phyloP scores from a whole-genome alignment of 2,888 invertebrate species.

The Latrodectus elegans region DNA sequence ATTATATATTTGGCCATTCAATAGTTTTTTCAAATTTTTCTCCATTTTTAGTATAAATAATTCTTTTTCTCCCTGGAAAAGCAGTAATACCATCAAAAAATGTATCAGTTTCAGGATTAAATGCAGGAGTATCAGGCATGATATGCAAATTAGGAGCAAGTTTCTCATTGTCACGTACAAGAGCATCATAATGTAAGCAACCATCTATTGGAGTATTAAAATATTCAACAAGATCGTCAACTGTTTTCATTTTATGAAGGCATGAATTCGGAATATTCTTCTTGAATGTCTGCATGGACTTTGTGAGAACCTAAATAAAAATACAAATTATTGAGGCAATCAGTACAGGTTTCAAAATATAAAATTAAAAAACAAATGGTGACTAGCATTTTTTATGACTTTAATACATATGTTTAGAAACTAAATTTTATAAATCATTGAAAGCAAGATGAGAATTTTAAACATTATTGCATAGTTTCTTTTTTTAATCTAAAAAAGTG shows the following conservation, averaged over 20 bases:
- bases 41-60: slow-evolving; percentile 47
- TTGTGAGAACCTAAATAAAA: slow-evolving; percentile 79
- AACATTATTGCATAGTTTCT: too few species aligned
- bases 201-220: slow-evolving; percentile 84
- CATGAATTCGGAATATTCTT: slow-evolving; percentile 88
- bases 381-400: not conserved
- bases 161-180: slow-evolving; percentile 79
- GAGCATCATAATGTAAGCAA: slow-evolving; percentile 83
- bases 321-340: not conserved
- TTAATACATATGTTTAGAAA: too few species aligned
- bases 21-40: slow-evolving; percentile 54
- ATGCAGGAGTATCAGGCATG: slow-evolving; percentile 86
- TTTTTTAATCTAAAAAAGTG: too few species aligned
- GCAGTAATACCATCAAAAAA: slow-evolving; percentile 86
- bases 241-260: slow-evolving; percentile 83
- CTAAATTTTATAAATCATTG: too few species aligned
- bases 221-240: slow-evolving; percentile 83
- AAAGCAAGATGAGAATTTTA: too few species aligned
- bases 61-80: slow-evolving; percentile 80
- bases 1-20: slow-evolving; percentile 55
- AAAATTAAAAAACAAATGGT: not conserved
- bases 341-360: not conserved
- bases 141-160: slow-evolving; percentile 92
- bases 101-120: slow-evolving; percentile 86
- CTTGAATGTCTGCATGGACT: slow-evolving; percentile 83